These are phyloP conservation scores for Athetis lepigone DNA, from an alignment of 2,888 invertebrate species.

Conservation along the genomic window DNA sequence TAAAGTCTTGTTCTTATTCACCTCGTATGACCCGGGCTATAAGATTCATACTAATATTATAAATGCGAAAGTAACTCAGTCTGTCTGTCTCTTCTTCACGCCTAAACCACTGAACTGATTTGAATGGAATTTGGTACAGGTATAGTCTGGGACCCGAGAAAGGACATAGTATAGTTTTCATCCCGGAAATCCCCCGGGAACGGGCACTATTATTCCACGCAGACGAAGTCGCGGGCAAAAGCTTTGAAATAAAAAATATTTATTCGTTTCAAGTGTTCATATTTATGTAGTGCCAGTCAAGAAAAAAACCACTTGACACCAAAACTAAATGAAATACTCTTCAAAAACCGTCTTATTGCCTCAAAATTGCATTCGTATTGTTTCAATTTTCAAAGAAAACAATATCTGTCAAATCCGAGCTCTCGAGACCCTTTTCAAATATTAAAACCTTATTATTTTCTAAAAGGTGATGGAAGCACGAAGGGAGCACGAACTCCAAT, in stretches of 20 bases:
- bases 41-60: too few species aligned
- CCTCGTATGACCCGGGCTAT: too few species aligned
- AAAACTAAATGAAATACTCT: background rate
- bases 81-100: too few species aligned
- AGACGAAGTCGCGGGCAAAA: too few species aligned
- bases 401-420: background rate
- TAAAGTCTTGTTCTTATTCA: too few species aligned
- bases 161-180: too few species aligned
- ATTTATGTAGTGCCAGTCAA: background rate
- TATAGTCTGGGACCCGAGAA: too few species aligned
- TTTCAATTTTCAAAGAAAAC: slow-evolving; percentile 4
- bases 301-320: background rate
- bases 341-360: background rate
- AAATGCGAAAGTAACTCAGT: too few species aligned
- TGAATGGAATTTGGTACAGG: too few species aligned
- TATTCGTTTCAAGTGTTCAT: background rate
- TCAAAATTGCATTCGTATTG: background rate
- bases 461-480: background rate
- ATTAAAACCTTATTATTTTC: slow-evolving; percentile 21
- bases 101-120: too few species aligned
- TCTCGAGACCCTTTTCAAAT: slow-evolving; percentile 21
- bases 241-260: background rate
- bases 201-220: too few species aligned
- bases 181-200: too few species aligned
- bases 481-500: slow-evolving; percentile 19